phyloP scores from a whole-genome alignment of 1,140 invertebrate genomes.

The Drosophila ercepeae region DNA sequence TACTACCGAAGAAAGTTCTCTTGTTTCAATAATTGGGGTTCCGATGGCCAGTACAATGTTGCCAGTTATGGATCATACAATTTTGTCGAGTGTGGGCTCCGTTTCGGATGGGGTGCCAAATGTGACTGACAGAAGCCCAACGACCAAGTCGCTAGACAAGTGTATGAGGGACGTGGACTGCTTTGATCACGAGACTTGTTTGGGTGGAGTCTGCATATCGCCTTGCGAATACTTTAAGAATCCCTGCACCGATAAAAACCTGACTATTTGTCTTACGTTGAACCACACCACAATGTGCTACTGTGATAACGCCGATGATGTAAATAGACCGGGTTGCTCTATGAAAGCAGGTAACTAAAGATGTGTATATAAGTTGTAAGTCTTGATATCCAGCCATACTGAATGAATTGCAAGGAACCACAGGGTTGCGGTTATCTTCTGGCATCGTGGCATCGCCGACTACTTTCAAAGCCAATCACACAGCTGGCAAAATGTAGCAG shows the following conservation, averaged over 20 bases:
- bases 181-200: conserved; percentile 85
- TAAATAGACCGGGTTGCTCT: conserved; percentile 84
- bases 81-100: neutral
- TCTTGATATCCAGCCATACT: conserved; percentile 55
- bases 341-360: conserved; percentile 86
- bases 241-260: conserved; percentile 59
- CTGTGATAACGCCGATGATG: conserved; percentile 82
- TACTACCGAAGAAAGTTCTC: neutral
- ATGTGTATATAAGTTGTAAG: conserved; percentile 65
- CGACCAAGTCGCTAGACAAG: conserved; percentile 4
- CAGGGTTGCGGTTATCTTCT: conserved; percentile 67
- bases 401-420: conserved; percentile 76
- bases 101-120: conserved; percentile 31
- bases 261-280: conserved; percentile 83
- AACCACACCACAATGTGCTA: conserved; percentile 85
- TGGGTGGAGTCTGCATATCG: conserved; percentile 85
- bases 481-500: conserved; percentile 70
- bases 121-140: conserved; percentile 12
- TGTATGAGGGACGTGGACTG: conserved; percentile 84
- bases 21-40: too few species aligned
- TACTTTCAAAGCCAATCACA: conserved; percentile 71
- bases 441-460: conserved; percentile 67
- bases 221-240: conserved; percentile 85
- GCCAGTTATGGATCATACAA: neutral
- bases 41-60: neutral